Evolutionary conservation across 2,797 vertebrate species (phyloP), one percentile per base, ranked within the genome.

Genomic region (Pelochelys cantorii): DNA sequence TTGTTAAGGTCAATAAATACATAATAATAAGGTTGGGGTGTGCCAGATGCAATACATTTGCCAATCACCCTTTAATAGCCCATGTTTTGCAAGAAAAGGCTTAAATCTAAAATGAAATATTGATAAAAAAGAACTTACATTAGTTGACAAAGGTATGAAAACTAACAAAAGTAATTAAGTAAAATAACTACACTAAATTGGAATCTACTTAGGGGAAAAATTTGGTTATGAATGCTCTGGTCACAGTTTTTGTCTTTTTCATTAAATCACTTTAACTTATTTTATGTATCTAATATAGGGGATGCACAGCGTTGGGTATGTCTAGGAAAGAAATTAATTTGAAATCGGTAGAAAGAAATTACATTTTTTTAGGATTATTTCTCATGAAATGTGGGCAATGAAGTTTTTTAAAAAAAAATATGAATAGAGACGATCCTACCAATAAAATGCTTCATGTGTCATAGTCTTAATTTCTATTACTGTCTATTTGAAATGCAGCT

Each of bases 161-260:
- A 42, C 15, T 83, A 52, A 18, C n/a, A 57, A 85, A 88, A 86
- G 17, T 62, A 92, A 84, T 79, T 56, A 90, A 89, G 60, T 4
- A 75, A 57, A 83, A 56, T 2, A 10, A 79, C 89, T 20, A 48
- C 86, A 95, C 80, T 88, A 37, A 93, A 87, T 71, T 92, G 8
- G 65, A n/a, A 68, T 68, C n/a, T 10, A 56, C 4, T 54, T 5
- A 42, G 17, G 81, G 79, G 56, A 55, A 56, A 18, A 5, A 52
- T 5, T 8, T 89, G 89, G 13, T 52, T 85, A 25, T 83, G 20
- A 94, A 75, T 94, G 84, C 82, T 93, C 90, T 92, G 78, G 78
- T 31, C 53, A 89, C 65, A 2, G 57, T 42, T 53, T 8, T 5
- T 93, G 3, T 71, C 1, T 20, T 89, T 87, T 83, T 29, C 60